Evolutionary conservation across 64 coral and sea anemone genomes (phyloP).

Genomic region (Catalaphyllia jardinei): DNA sequence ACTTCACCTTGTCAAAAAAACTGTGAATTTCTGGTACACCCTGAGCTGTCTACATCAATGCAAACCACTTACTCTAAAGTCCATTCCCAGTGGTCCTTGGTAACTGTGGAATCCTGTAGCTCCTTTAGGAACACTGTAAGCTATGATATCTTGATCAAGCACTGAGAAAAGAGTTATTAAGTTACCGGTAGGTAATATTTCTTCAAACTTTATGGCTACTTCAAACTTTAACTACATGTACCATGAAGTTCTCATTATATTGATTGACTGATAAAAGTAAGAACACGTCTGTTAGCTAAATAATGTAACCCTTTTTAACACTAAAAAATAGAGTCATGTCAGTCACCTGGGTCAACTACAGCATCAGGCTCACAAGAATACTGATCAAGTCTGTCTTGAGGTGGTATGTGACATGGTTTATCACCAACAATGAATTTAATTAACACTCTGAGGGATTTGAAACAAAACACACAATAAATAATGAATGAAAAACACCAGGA

Average conservation of each 20-base stretch:
- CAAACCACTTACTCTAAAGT: conserved; percentile 73
- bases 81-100: conserved; percentile 79
- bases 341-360: conserved; percentile 66
- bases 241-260: too few relatives aligned
- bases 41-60: too few relatives aligned
- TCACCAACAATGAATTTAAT: conserved; percentile 84
- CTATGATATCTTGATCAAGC: conserved; percentile 68
- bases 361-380: conserved; percentile 67
- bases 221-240: too few relatives aligned
- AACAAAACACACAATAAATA: not conserved
- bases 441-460: conserved; percentile 44
- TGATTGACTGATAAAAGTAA: not conserved
- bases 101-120: conserved; percentile 37
- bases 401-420: conserved; percentile 73
- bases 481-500: not conserved
- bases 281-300: not conserved
- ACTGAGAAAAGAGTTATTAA: conserved; percentile 58
- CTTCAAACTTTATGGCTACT: too few relatives aligned
- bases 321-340: not conserved
- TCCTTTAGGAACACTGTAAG: conserved; percentile 65
- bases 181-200: too few relatives aligned
- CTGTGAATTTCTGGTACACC: not conserved
- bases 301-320: not conserved
- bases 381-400: conserved; percentile 69
- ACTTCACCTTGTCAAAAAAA: not conserved